Evolutionary conservation across 2,797 vertebrate species (phyloP), one percentile per base, ranked within the genome.

Genomic region (Paratrypauchen microcephalus): DNA sequence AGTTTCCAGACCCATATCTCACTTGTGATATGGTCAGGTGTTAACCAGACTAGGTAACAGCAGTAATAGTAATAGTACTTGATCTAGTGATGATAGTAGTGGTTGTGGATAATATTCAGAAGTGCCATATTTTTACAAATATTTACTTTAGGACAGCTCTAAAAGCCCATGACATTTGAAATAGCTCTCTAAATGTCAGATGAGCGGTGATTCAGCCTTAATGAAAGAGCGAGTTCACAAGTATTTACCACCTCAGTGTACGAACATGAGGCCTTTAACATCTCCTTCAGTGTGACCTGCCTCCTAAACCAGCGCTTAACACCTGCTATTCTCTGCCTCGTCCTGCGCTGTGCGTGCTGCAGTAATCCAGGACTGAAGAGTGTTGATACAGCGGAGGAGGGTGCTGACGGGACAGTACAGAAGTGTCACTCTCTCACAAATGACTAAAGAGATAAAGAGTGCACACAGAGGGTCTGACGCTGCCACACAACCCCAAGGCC

Each of bases 381-480:
- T 87, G 89, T 87, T 91, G 91, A 91, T 89, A 85, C 85, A 84
- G 88, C 76, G 69, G 62, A 72, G 73, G 74, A 72, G 68, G 78
- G 84, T 88, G 87, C 87, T 89, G 88, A 88, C 75, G 78, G 74
- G 71, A 84, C 82, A 81, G 83, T 79, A 82, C 77, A 67, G 83
- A 83, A 65, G 78, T 87, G 88, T 91, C 88, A 85, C 69, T 65
- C 85, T 77, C 78, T 90, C 78, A 73, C 77, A 56, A 66, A 71
- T 79, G 85, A 90, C 84, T 90, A 88, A 87, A 68, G 80, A 76
- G 81, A 82, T 82, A 77, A 84, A 84, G 76, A 79, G 72, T 73
- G 45, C 9, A 66, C 76, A 57, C 9, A 21, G 65, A 23, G 4
- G 50, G 2, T 28, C 39, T 75, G 83, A 89, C 54, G 47, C 62